phyloP scores from a whole-genome alignment of 2,797 vertebrate species.

The Lycodopsis pacificus region DNA sequence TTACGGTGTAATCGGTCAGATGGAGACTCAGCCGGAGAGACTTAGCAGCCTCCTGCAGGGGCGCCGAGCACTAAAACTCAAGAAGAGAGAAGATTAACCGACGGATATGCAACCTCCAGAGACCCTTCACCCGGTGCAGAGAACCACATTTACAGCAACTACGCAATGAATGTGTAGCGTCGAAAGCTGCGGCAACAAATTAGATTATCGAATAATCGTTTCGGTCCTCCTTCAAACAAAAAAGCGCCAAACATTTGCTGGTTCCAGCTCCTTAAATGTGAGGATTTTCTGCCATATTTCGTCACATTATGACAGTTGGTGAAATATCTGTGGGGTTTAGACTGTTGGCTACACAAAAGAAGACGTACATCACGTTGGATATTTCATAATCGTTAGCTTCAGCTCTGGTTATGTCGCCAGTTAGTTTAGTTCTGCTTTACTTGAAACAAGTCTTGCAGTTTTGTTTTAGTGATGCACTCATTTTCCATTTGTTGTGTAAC shows the following conservation, averaged over 20 bases:
- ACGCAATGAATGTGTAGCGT: not conserved
- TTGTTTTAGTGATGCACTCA: not conserved
- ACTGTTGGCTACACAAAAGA: not conserved
- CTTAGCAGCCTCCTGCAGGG: constrained; percentile 45
- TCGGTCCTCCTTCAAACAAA: not conserved
- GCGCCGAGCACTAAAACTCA: constrained; percentile 31
- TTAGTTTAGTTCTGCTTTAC: not conserved
- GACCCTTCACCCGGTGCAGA: not conserved
- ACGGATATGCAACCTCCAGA: not conserved
- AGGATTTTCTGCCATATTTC: not conserved
- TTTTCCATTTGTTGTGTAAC: fast-evolving
- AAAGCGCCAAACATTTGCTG: not conserved
- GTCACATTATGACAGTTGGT: not conserved
- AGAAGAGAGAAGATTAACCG: constrained; percentile 47
- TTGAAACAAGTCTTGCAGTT: not conserved
- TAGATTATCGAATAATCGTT: not conserved
- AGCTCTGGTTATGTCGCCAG: not conserved
- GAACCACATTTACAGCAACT: not conserved
- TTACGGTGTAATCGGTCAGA: constrained; percentile 58
- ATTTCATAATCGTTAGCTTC: not conserved
- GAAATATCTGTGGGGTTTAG: not conserved
- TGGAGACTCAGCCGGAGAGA: constrained; percentile 38
- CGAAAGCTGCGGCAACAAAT: not conserved
- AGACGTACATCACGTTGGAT: not conserved
- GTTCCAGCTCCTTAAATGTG: not conserved